These are phyloP conservation scores for Siniperca obscura DNA, from an alignment of 2,797 vertebrate genomes.

Conservation along the genomic window DNA sequence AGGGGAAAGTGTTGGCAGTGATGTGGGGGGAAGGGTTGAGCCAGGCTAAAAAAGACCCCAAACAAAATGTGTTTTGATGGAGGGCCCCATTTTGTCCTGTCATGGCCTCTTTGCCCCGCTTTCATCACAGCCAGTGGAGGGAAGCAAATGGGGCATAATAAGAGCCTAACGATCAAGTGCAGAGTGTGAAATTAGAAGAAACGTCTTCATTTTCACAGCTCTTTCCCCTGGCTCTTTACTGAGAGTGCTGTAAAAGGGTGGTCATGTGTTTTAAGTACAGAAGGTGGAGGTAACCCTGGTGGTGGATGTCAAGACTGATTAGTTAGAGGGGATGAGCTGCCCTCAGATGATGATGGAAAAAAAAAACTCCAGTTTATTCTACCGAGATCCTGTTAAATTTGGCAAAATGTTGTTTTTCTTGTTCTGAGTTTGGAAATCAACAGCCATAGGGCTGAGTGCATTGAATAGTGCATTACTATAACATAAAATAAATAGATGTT, in stretches of 20 bases:
- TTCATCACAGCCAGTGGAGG: conserved; percentile 85
- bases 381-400: conserved; percentile 38
- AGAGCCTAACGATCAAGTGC: conserved; percentile 86
- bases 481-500: conserved; percentile 37
- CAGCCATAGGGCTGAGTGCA: background rate
- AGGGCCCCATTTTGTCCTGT: conserved; percentile 87
- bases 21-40: conserved; percentile 52
- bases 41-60: conserved; percentile 76
- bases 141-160: conserved; percentile 88
- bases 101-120: conserved; percentile 81
- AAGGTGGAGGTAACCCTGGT: conserved; percentile 70
- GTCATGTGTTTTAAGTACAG: conserved; percentile 80
- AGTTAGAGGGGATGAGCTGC: conserved; percentile 55
- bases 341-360: conserved; percentile 59
- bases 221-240: conserved; percentile 52
- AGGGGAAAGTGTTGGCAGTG: conserved; percentile 70
- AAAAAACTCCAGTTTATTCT: conserved; percentile 38
- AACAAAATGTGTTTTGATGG: conserved; percentile 85
- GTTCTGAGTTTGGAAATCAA: conserved; percentile 33
- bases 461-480: background rate
- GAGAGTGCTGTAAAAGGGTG: conserved; percentile 64
- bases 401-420: conserved; percentile 48
- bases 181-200: conserved; percentile 86
- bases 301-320: conserved; percentile 70
- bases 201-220: conserved; percentile 88